phyloP scores from a whole-genome alignment of 2,113 vertebrate species.

The Ochotona curzoniae region DNA sequence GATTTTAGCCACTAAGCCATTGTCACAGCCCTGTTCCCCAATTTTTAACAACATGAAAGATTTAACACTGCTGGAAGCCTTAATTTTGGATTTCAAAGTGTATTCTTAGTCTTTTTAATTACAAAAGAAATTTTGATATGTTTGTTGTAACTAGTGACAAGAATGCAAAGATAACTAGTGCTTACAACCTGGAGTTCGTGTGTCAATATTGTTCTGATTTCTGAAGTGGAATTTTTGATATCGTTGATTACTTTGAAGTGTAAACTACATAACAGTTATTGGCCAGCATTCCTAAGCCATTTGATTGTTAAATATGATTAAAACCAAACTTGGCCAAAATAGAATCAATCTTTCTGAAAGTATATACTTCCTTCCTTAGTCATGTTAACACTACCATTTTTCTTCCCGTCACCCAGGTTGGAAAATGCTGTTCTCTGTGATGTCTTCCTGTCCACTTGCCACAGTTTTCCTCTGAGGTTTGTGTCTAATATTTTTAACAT shows the following conservation, averaged over 20 bases:
- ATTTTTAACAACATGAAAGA: not conserved
- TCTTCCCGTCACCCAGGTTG: not conserved
- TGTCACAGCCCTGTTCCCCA: no score
- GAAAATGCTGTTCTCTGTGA: not conserved
- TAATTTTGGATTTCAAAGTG: constrained; percentile 32
- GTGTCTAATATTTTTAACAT: constrained; percentile 24
- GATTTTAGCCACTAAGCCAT: no score
- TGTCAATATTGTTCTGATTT: not conserved
- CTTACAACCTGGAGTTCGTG: constrained; percentile 15
- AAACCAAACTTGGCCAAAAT: not conserved
- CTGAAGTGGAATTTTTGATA: not conserved
- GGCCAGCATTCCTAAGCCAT: not conserved
- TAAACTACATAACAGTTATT: not conserved
- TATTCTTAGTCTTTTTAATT: not conserved
- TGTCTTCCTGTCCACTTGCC: not conserved
- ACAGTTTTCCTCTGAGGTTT: not conserved
- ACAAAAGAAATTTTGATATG: constrained; percentile 15
- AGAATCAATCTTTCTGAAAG: not conserved
- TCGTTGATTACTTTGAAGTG: not conserved
- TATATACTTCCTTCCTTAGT: not conserved
- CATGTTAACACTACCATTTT: not conserved
- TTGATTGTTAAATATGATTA: constrained; percentile 27
- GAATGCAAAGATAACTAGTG: not conserved
- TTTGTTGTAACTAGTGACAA: constrained; percentile 16
- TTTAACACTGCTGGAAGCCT: constrained; percentile 31